Evolutionary conservation across 2,888 invertebrate genomes (phyloP).

Genomic region (Vandiemenella viatica): DNA sequence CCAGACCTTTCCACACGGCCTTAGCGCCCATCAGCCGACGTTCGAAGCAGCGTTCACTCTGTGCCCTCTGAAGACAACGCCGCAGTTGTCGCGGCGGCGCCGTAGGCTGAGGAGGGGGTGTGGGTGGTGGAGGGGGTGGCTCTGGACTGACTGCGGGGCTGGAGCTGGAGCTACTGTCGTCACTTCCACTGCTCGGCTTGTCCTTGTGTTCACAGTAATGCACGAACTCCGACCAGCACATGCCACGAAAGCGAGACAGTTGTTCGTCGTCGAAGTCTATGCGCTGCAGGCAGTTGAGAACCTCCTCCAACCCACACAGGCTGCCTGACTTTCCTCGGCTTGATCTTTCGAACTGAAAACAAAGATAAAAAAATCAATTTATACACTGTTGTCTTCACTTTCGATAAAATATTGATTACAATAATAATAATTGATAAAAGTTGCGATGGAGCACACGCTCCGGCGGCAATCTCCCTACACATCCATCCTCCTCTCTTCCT

Average conservation of each 20-base stretch:
- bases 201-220: slow-evolving; percentile 23
- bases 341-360: slow-evolving; percentile 33
- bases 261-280: slow-evolving; percentile 37
- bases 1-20: slow-evolving; percentile 14
- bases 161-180: slow-evolving; percentile 12
- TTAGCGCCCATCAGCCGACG: slow-evolving; percentile 16
- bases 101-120: slow-evolving; percentile 6
- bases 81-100: slow-evolving; percentile 7
- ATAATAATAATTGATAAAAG: no score
- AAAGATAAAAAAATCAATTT: slow-evolving; percentile 5
- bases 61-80: slow-evolving; percentile 23
- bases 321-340: slow-evolving; percentile 34
- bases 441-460: no score
- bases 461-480: no score
- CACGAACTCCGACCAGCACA: slow-evolving; percentile 30
- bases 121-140: slow-evolving; percentile 3
- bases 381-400: no score
- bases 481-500: no score
- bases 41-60: slow-evolving; percentile 25
- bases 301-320: slow-evolving; percentile 33
- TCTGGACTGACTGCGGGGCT: neutral
- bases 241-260: slow-evolving; percentile 33
- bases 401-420: no score
- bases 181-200: slow-evolving; percentile 5
- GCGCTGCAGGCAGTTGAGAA: slow-evolving; percentile 32